Evolutionary conservation across 2,797 vertebrate genomes (phyloP).

Genomic region (Syngnathus acus): DNA sequence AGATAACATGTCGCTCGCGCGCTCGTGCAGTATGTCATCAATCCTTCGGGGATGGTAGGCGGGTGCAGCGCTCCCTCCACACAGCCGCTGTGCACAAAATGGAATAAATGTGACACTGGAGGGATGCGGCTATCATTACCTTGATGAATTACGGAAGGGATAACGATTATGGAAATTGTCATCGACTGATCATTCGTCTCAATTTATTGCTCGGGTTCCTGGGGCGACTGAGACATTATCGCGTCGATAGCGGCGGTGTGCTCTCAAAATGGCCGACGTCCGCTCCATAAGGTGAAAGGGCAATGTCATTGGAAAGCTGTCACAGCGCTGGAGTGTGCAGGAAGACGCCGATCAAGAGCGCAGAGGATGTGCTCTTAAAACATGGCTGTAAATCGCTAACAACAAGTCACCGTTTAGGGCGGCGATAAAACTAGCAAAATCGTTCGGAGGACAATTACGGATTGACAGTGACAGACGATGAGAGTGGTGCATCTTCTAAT

Average conservation of each 20-base stretch:
- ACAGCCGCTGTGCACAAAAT: conserved; percentile 66
- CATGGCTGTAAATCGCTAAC: not conserved
- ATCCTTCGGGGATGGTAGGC: conserved; percentile 65
- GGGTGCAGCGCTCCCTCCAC: conserved; percentile 51
- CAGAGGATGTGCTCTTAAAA: not conserved
- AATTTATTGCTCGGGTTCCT: conserved; percentile 77
- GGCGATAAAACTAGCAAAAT: conserved; percentile 3
- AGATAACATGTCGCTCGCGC: conserved; percentile 72
- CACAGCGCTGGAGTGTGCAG: conserved; percentile 22
- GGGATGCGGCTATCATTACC: conserved; percentile 78
- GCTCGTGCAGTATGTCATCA: conserved; percentile 72
- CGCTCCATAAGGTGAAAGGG: conserved; percentile 35
- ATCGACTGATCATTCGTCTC: conserved; percentile 83
- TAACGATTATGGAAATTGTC: conserved; percentile 88
- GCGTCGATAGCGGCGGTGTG: conserved; percentile 59
- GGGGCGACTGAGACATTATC: conserved; percentile 70
- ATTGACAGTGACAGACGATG: not conserved
- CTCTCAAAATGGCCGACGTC: conserved; percentile 50
- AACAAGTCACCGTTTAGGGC: not conserved
- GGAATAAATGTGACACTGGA: conserved; percentile 81
- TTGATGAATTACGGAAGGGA: conserved; percentile 83
- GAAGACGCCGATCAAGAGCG: not conserved
- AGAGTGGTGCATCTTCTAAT: not conserved
- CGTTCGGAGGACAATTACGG: not conserved
- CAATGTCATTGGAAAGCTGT: conserved; percentile 53